phyloP scores from a whole-genome alignment of 1,140 invertebrate species.

The Drosophila neocordata region DNA sequence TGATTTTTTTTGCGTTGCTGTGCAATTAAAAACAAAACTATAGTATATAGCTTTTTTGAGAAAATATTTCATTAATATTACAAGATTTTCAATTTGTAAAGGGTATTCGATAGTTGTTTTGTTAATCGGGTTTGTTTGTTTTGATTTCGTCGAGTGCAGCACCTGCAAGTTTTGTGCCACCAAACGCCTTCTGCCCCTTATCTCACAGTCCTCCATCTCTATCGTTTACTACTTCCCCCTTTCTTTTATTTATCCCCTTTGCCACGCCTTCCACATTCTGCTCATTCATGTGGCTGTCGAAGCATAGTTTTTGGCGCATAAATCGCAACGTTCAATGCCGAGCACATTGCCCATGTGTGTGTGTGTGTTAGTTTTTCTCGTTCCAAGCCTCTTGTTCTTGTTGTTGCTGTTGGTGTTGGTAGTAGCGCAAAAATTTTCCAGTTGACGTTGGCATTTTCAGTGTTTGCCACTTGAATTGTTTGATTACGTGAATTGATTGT shows the following conservation, averaged over 20 bases:
- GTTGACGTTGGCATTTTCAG: slow-evolving; percentile 81
- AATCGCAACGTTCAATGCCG: slow-evolving; percentile 77
- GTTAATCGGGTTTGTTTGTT: slow-evolving; percentile 44
- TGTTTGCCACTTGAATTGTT: slow-evolving; percentile 82
- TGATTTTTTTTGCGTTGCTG: too few species aligned
- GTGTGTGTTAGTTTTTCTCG: background rate
- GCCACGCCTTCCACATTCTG: slow-evolving; percentile 20
- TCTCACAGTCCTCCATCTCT: background rate
- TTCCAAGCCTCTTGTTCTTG: slow-evolving; percentile 9
- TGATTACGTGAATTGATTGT: slow-evolving; percentile 82
- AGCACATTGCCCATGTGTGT: slow-evolving; percentile 33
- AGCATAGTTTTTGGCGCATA: slow-evolving; percentile 81
- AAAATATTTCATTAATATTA: too few species aligned
- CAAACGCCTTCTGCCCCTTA: slow-evolving; percentile 13
- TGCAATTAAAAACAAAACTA: too few species aligned
- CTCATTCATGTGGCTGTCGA: slow-evolving; percentile 79
- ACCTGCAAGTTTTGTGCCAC: slow-evolving; percentile 55
- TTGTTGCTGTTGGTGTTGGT: slow-evolving; percentile 39
- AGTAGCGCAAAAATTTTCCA: slow-evolving; percentile 77
- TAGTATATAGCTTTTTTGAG: too few species aligned
- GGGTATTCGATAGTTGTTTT: background rate
- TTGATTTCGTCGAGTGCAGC: slow-evolving; percentile 72
- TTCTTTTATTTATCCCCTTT: background rate
- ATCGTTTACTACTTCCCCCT: slow-evolving; percentile 1
- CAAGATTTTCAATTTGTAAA: too few species aligned